Evolutionary conservation across 1,140 invertebrate species (phyloP).

Genomic region (Melanaphis sacchari): DNA sequence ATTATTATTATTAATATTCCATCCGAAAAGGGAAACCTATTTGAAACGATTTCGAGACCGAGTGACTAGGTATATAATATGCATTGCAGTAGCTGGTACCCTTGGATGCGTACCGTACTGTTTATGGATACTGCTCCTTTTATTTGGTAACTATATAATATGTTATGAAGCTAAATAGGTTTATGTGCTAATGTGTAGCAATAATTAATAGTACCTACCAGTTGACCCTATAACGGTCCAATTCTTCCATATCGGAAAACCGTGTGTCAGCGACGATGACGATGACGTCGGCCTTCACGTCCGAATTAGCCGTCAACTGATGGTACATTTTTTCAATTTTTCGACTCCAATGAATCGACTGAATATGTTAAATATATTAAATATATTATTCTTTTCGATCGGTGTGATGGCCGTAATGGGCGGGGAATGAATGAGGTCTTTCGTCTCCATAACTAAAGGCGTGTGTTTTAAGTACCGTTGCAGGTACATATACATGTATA

Average conservation of each 20-base stretch:
- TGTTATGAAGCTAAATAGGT: background rate
- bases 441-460: no score
- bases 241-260: slow-evolving; percentile 37
- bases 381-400: background rate
- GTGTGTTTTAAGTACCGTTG: no score
- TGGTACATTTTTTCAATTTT: background rate
- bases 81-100: background rate
- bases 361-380: no score
- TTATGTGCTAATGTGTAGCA: background rate
- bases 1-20: background rate
- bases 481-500: no score
- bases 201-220: background rate
- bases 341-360: background rate
- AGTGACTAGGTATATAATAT: background rate
- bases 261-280: background rate
- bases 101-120: background rate
- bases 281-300: background rate
- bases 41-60: background rate
- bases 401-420: background rate
- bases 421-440: no score
- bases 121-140: background rate
- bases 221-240: slow-evolving; percentile 18
- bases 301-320: background rate
- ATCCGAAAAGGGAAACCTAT: background rate
- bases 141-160: background rate